Percentiles rank a stretch among this genome's conserved stretches.
Evolutionary conservation across 2,113 vertebrate species (phyloP).

Genomic region (Sapayoa aenigma): DNA sequence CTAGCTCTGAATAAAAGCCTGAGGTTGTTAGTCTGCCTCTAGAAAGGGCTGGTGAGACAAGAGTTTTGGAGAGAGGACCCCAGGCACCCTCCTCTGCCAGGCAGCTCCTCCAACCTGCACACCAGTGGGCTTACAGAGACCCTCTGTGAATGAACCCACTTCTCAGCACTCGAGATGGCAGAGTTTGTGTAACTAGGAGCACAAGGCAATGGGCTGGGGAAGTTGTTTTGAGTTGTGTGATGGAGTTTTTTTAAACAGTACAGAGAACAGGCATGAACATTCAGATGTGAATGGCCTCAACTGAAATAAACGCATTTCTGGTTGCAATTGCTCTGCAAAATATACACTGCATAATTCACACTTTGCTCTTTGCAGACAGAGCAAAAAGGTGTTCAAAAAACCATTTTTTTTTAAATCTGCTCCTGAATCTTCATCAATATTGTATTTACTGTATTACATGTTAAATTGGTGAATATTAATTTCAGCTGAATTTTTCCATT

Average conservation of each 20-base stretch:
- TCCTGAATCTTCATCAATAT: neutral
- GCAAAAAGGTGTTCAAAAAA: neutral
- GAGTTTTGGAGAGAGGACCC: neutral
- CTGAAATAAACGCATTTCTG: neutral
- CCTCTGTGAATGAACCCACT: neutral
- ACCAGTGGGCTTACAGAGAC: neutral
- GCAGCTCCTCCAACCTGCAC: neutral
- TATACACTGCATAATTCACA: neutral
- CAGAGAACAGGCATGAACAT: rapidly evolving
- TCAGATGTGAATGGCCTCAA: rapidly evolving
- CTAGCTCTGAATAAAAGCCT: neutral
- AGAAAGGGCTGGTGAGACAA: neutral
- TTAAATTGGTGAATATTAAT: neutral
- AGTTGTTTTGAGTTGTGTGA: neutral
- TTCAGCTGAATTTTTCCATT: neutral
- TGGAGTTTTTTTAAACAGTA: neutral
- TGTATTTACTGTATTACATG: neutral
- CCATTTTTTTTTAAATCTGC: neutral
- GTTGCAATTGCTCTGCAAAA: neutral
- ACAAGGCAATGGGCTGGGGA: rapidly evolving
- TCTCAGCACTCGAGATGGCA: rapidly evolving
- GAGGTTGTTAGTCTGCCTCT: neutral
- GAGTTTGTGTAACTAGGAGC: neutral
- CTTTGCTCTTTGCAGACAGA: neutral
- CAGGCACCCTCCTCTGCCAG: neutral